Conservation (phyloP, 1,140 invertebrate species). For the Solen grandis region DNA sequence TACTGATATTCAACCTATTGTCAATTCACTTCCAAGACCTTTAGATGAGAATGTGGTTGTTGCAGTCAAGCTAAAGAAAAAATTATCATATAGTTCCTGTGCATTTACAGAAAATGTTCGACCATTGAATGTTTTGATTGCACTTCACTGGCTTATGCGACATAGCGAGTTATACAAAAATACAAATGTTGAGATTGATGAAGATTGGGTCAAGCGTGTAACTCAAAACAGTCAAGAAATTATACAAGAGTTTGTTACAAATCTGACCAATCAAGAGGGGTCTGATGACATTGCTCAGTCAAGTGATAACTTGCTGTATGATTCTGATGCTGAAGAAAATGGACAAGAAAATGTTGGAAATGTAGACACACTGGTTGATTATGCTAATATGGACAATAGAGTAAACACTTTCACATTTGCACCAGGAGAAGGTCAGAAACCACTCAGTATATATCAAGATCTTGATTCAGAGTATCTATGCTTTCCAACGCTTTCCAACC, state of each 20-base stretch:
- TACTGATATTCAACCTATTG: constrained; percentile 49
- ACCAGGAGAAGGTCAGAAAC: constrained; percentile 51
- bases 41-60: constrained; percentile 34
- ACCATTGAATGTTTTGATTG: constrained; percentile 11
- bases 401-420: constrained; percentile 39
- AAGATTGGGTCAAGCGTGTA: constrained; percentile 5
- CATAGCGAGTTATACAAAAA: constrained; percentile 21
- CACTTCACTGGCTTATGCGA: constrained; percentile 23
- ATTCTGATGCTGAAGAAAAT: constrained; percentile 39
- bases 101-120: constrained; percentile 34
- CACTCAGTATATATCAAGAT: constrained; percentile 52
- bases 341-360: constrained; percentile 27
- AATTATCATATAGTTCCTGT: constrained; percentile 24
- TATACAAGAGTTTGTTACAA: constrained; percentile 3
- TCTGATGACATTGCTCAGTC: no score
- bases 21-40: constrained; percentile 50
- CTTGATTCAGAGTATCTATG: constrained; percentile 36
- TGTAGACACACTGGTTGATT: constrained; percentile 45
- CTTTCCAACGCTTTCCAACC: no score
- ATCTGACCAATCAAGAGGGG: no score
- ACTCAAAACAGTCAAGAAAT: constrained; percentile 1
- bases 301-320: constrained; percentile 7
- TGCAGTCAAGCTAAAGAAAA: constrained; percentile 50
- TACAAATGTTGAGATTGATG: constrained; percentile 26
- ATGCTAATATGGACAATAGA: constrained; percentile 38